phyloP scores from a whole-genome alignment of 2,113 vertebrate species.

The Baryphthengus martii region DNA sequence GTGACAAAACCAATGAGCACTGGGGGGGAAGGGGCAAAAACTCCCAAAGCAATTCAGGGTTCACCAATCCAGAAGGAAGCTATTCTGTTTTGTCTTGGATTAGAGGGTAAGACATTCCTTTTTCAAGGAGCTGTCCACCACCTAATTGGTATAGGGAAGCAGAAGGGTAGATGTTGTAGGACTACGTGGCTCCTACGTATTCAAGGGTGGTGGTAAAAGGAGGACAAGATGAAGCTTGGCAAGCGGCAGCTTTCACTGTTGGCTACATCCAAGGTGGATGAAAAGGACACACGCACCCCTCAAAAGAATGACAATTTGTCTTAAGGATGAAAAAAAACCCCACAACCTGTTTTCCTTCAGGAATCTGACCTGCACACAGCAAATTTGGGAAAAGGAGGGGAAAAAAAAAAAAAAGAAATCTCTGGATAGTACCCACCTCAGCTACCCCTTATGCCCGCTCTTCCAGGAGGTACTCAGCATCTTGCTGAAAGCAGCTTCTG shows the following conservation, averaged over 20 bases:
- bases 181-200: background rate
- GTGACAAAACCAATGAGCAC: background rate
- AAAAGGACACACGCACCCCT: background rate
- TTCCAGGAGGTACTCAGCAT: background rate
- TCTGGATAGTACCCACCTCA: background rate
- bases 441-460: background rate
- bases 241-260: slow-evolving; percentile 11
- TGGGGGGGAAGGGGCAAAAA: background rate
- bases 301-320: background rate
- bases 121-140: background rate
- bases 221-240: background rate
- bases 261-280: background rate
- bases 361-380: background rate
- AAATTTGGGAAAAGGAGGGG: background rate
- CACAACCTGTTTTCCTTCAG: background rate
- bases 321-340: background rate
- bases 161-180: background rate
- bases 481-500: background rate
- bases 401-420: background rate
- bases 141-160: background rate
- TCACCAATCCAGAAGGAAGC: background rate
- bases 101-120: background rate
- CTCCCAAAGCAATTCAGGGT: background rate
- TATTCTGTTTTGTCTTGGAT: background rate
- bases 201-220: background rate